phyloP scores from a whole-genome alignment of 2,797 vertebrate species.

The Meriones psammophilus region DNA sequence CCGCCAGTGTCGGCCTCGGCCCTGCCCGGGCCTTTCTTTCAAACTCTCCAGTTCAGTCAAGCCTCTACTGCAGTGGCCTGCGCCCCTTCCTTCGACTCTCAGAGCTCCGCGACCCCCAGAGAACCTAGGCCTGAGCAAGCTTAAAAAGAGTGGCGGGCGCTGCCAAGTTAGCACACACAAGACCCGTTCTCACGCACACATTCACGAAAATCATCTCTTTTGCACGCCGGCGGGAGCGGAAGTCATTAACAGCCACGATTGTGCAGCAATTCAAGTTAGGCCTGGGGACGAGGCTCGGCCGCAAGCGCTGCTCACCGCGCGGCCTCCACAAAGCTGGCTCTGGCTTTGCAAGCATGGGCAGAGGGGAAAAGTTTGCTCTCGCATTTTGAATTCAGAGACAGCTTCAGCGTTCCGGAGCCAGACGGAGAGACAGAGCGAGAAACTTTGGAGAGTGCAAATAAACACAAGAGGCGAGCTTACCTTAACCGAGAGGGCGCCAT shows the following conservation, averaged over 20 bases:
- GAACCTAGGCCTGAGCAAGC: background rate
- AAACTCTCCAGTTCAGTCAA: conserved; percentile 40
- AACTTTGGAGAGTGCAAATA: conserved; percentile 87
- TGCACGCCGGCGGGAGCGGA: conserved; percentile 86
- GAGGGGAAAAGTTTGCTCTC: conserved; percentile 65
- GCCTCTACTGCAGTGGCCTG: conserved; percentile 8
- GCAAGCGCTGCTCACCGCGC: conserved; percentile 81
- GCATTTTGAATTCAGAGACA: conserved; percentile 76
- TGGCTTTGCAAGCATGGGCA: conserved; percentile 71
- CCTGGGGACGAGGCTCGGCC: conserved; percentile 87
- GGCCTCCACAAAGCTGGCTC: conserved; percentile 81
- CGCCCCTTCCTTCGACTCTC: conserved; percentile 49
- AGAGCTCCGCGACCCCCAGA: conserved; percentile 41
- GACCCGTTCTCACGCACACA: background rate
- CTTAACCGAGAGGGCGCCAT: conserved; percentile 91
- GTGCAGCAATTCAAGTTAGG: conserved; percentile 89
- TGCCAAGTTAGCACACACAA: background rate
- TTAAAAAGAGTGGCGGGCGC: background rate
- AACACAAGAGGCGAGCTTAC: conserved; percentile 93
- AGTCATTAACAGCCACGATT: conserved; percentile 88
- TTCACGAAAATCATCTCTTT: conserved; percentile 74
- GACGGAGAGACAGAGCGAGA: conserved; percentile 56
- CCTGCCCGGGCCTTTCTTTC: conserved; percentile 75
- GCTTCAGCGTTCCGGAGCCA: conserved; percentile 75
- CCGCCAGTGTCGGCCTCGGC: conserved; percentile 66